These are phyloP conservation scores for Lycaon pictus DNA, from an alignment of 2,113 vertebrate species.

Conservation along the genomic window DNA sequence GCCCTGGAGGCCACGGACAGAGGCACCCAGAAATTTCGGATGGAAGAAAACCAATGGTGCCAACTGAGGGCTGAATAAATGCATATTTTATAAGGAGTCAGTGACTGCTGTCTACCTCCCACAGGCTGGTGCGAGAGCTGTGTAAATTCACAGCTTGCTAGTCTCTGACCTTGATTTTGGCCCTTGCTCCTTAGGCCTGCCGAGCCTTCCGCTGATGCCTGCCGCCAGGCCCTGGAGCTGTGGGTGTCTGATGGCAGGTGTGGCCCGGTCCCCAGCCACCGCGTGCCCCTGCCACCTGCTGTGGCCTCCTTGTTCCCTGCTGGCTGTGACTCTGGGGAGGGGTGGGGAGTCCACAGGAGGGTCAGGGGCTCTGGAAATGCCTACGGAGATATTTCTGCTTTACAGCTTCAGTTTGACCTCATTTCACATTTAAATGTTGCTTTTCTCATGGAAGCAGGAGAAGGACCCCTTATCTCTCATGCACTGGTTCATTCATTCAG, in stretches of 20 bases:
- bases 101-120: neutral
- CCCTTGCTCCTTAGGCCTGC: neutral
- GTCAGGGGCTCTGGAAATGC: neutral
- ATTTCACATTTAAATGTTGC: neutral
- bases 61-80: neutral
- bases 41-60: neutral
- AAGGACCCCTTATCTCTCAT: neutral
- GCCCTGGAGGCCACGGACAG: neutral
- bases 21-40: neutral
- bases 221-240: too few species aligned
- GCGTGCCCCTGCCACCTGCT: neutral
- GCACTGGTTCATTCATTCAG: neutral
- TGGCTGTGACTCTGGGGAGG: neutral
- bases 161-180: neutral
- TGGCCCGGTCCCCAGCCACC: fast-evolving
- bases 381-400: neutral
- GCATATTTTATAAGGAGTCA: fast-evolving
- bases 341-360: neutral
- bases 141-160: neutral
- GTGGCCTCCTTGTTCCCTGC: neutral
- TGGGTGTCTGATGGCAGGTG: neutral
- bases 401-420: neutral
- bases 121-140: too few species aligned
- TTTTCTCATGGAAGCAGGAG: neutral
- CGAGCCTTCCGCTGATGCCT: neutral